phyloP scores from a whole-genome alignment of 2,113 vertebrate genomes.

The Sus scrofa region DNA sequence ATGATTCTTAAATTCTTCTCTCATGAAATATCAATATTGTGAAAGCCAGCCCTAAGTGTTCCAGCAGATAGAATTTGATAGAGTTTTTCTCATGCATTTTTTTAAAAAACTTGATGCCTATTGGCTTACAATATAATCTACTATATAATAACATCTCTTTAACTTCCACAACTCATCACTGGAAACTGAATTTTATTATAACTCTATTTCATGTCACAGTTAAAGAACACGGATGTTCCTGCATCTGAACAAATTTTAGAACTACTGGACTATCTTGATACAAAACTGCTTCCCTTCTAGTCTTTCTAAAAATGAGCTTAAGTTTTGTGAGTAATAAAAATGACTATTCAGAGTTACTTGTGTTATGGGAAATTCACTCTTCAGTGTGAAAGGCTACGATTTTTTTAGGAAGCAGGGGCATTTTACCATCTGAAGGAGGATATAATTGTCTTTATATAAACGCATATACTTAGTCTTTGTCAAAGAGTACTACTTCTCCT shows the following conservation, averaged over 20 bases:
- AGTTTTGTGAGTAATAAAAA: conserved; percentile 20
- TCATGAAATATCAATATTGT: neutral
- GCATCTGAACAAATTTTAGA: conserved; percentile 27
- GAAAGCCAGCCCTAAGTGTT: neutral
- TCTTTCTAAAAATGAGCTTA: conserved; percentile 14
- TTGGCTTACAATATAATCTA: neutral
- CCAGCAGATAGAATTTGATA: neutral
- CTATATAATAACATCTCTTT: neutral
- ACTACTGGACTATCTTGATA: neutral
- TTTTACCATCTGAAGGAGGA: conserved; percentile 11
- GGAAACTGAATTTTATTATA: neutral
- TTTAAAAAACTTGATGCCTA: neutral
- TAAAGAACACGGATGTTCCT: neutral
- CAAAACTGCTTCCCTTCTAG: neutral
- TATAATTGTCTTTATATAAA: neutral
- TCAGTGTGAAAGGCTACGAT: neutral
- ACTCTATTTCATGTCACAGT: neutral
- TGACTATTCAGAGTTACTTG: neutral
- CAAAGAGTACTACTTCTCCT: conserved; percentile 7
- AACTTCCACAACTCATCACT: neutral
- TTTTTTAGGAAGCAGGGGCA: neutral
- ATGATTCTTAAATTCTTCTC: neutral
- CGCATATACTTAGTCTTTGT: conserved; percentile 20
- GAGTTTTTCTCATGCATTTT: neutral
- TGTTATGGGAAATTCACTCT: neutral